Evolutionary conservation across 2,113 vertebrate genomes (phyloP).

Genomic region (Oncorhynchus gorbuscha): DNA sequence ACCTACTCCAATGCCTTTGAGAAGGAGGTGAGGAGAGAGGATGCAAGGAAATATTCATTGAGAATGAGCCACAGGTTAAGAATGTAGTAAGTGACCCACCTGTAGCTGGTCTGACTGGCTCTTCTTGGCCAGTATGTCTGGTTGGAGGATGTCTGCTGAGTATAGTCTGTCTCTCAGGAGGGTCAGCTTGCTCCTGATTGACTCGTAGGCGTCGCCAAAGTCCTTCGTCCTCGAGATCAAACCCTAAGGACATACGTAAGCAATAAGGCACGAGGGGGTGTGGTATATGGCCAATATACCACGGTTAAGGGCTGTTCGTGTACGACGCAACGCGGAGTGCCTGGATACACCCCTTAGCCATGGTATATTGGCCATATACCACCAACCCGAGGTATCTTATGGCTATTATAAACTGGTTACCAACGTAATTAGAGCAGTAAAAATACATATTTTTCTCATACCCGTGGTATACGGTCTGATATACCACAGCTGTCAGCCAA

Average conservation of each 20-base stretch:
- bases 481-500: no score
- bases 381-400: no score
- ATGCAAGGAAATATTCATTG: constrained; percentile 5
- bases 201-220: constrained; percentile 73
- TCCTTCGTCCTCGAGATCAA: constrained; percentile 77
- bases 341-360: no score
- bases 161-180: constrained; percentile 56
- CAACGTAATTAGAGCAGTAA: no score
- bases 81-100: constrained; percentile 63
- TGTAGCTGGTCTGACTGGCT: constrained; percentile 80
- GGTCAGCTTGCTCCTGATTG: constrained; percentile 70
- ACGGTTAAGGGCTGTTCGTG: no score
- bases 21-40: neutral
- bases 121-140: constrained; percentile 84
- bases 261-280: no score
- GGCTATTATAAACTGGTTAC: no score
- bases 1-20: neutral
- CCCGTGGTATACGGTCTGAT: no score
- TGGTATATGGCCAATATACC: no score
- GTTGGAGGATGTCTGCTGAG: constrained; percentile 65
- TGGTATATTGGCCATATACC: no score
- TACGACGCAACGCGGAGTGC: no score
- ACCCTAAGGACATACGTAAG: constrained; percentile 61
- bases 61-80: neutral
- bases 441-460: no score